Evolutionary conservation across 2,113 vertebrate genomes (phyloP), one percentile per base, ranked within the genome.

Genomic region (Numida meleagris): DNA sequence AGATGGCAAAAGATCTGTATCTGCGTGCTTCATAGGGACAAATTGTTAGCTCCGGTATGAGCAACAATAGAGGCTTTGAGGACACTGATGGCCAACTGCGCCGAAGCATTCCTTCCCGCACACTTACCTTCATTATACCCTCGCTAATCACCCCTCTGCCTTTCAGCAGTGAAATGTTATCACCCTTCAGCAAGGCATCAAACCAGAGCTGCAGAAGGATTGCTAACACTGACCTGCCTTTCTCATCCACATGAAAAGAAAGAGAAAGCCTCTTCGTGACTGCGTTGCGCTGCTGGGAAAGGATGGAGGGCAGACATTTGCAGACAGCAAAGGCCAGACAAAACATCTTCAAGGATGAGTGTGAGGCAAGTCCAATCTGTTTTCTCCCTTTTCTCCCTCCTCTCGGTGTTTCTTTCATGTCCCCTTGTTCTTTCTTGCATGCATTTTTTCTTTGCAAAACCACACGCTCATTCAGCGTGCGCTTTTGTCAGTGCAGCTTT

Each of bases 21-120:
- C 95, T 91, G 4, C 2, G 0, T 38, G 73, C 46, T 34, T 93
- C 90, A 80, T 59, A 94, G 51, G 74, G 20, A 70, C 51, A 40
- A 48, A 93, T 84, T 78, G 92, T 89, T 75, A 84, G 13, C 34
- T 48, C 3, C 1, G 0, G 2, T 1, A 19, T 0, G 3, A 24
- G 33, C 51, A 85, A 96, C 94, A 96, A 97, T 80, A 59, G 72
- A 18, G 33, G 29, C 92, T 95, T 97, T 96, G 92, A 95, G 75
- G 70, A 12, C 27, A 2, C 1, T 3, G 2, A 80, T 50, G 65
- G 57, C 29, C 65, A 12, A 82, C 40, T 33, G 63, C 48, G 53
- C 6, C 3, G 27, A 18, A 43, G 33, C 92, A 94, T 92, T 93
- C 93, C 81, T 70, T 18, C 34, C n/a, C 2, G 4, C 88, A 82